phyloP scores from a whole-genome alignment of 1,140 invertebrate species.

The Drosophila pallidifrons region DNA sequence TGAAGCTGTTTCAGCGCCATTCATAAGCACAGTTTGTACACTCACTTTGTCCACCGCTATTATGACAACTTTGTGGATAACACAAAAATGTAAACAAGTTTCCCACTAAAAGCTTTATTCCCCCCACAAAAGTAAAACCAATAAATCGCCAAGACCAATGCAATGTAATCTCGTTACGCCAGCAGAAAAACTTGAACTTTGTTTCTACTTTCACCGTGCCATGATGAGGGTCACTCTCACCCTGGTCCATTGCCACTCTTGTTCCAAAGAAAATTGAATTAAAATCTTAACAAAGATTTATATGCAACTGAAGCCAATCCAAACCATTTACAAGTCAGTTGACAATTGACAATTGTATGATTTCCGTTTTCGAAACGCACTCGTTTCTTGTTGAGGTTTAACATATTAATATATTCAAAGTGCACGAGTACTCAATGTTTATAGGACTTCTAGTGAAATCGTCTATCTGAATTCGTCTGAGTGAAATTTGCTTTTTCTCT shows the following conservation, averaged over 20 bases:
- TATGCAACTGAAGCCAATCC: slow-evolving; percentile 37
- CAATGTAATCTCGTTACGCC: slow-evolving; percentile 31
- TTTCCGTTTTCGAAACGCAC: slow-evolving; percentile 55
- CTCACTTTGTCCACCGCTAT: slow-evolving; percentile 15
- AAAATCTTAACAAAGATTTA: slow-evolving; percentile 77
- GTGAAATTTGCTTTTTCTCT: slow-evolving; percentile 1
- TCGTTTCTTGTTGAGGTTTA: neutral
- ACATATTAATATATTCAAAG: slow-evolving; percentile 4
- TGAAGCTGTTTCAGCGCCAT: slow-evolving; percentile 11
- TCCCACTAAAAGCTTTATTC: slow-evolving; percentile 21
- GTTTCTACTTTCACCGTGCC: slow-evolving; percentile 49
- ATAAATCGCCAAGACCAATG: slow-evolving; percentile 21
- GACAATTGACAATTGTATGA: slow-evolving; percentile 69
- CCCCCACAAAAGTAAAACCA: neutral
- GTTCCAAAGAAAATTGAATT: slow-evolving; percentile 51
- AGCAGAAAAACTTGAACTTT: slow-evolving; percentile 36
- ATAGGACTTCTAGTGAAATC: neutral
- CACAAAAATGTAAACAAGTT: slow-evolving; percentile 41
- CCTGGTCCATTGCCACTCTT: slow-evolving; percentile 3
- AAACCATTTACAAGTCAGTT: slow-evolving; percentile 73
- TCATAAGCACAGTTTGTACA: slow-evolving; percentile 6
- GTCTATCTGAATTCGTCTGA: neutral
- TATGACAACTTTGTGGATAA: slow-evolving; percentile 24
- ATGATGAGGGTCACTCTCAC: slow-evolving; percentile 54
- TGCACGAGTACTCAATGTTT: slow-evolving; percentile 11